Evolutionary conservation across 2,888 invertebrate species (phyloP), one percentile per base, ranked within the genome.

Genomic region (Pycnomerus fuliginosus): DNA sequence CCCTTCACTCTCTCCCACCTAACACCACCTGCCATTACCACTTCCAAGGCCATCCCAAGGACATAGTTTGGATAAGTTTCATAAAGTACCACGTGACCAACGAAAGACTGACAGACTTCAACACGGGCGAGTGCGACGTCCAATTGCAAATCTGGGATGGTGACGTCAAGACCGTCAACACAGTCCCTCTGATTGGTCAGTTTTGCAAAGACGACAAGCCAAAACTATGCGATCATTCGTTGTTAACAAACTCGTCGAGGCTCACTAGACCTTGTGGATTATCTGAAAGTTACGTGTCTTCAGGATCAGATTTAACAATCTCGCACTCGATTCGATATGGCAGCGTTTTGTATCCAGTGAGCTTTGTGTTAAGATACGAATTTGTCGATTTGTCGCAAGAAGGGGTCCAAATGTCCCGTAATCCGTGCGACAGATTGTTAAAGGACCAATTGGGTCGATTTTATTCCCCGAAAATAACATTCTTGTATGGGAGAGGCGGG

Each of bases 1-100:
- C 88, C 2, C 75, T 82, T 32, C 88, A 89, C 69, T 85, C 87
- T 1, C 72, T 89, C 41, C 87, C 89, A 0, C 86, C 88, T 1
- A 88, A 89, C 70, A 87, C 88, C 1, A 87, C 87, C 3, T 90
- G 90, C 67, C 82, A 85, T 47, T 89, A 88, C 70, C 84, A 84
- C 65, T 87, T 89, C 65, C 76, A 84, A 73, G 87, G 87, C 16
- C 82, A 84, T 36, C 75, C 81, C 62, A 47, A 47, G 25, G 87
- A 88, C 72, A 83, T 86, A 45, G 87, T 89, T 15, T 89, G 89
- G 90, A 79, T 89, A 53, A 87, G 87, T 15, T 89, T 90, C 67
- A 82, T 87, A 60, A 88, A 89, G 71, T 89, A 89, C 67, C 86
- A 88, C 71, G 84, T 87, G 1, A 83, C 83, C 23, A 65, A 63